Base-by-base conservation (phyloP, 2,113 vertebrate genomes). In the Muntiacus reevesi region DNA sequence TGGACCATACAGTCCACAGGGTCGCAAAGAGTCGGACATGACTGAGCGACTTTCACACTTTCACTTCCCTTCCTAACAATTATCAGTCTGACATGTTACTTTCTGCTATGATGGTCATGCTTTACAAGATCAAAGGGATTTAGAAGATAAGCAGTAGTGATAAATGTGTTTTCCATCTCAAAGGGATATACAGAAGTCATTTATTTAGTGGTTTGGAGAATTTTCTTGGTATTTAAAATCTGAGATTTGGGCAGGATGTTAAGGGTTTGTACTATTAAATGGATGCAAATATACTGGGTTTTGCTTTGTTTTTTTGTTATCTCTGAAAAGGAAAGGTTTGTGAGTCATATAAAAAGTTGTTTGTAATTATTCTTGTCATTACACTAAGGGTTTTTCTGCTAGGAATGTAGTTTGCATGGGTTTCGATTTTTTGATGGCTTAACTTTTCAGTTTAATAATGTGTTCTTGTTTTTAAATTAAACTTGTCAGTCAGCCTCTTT, bases 401-500 rank as follows among this genome's bases (percentile, higher is more conserved):
- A 59, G 71, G 67, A 96, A 93, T 95, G 85, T 93, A 94, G 28
- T 91, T 86, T 93, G 62, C 40, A 43, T 89, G 79, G 83, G 84
- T 81, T 95, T 93, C 40, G 33, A 25, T 89, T 93, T 97, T 85
- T 92, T 90, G n/a, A 74, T 96, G 88, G 59, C 76, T 94, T 94
- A 50, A 71, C 79, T 97, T 97, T 98, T 91, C 60, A 97, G 59
- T 89, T 96, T 87, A 97, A 97, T 97, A 97, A 94, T 64, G 84
- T 87, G 71, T 60, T 95, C 96, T 95, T 97, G 78, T 97, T 97
- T 98, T 96, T 54, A 96, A 83, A 94, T 92, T 87, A 90, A 93
- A 76, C 78, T 95, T 93, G 95, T 93, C 93, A 96, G 78, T 2
- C 36, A 90, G 93, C 60, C 62, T 91, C 93, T 92, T 94, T 94